phyloP scores from a whole-genome alignment of 2,888 invertebrate genomes.

The Ephialtes manifestator region DNA sequence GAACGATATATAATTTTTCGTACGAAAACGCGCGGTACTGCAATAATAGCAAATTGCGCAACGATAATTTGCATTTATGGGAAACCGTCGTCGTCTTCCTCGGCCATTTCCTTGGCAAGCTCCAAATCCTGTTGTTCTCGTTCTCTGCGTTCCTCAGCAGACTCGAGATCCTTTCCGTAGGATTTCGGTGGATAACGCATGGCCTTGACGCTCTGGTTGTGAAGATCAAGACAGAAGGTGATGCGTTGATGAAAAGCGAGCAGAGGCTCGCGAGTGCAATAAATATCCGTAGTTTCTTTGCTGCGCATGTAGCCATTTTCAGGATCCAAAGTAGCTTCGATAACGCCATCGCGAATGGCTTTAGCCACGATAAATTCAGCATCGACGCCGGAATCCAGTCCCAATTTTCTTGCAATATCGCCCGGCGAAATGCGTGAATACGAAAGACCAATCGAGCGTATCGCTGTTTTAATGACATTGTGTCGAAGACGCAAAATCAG shows the following conservation, averaged over 20 bases:
- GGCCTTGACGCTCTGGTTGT: conserved; percentile 99
- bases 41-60: conserved; percentile 39
- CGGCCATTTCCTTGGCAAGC: conserved; percentile 99
- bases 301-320: conserved; percentile 98
- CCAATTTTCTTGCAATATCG: conserved; percentile 97
- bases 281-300: conserved; percentile 98
- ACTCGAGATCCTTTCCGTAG: conserved; percentile 99
- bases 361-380: conserved; percentile 99
- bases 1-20: conserved; percentile 35
- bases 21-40: conserved; percentile 34
- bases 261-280: conserved; percentile 98
- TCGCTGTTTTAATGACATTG: conserved; percentile 99
- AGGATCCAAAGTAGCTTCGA: conserved; percentile 98
- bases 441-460: conserved; percentile 97
- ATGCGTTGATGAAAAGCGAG: conserved; percentile 98
- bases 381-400: conserved; percentile 98
- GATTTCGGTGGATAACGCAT: conserved; percentile 99
- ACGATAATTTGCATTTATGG: conserved; percentile 82
- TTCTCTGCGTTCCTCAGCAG: conserved; percentile 98
- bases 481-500: conserved; percentile 97
- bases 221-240: conserved; percentile 98
- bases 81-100: conserved; percentile 98
- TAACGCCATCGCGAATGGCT: conserved; percentile 98
- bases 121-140: conserved; percentile 99
- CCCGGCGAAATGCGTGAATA: conserved; percentile 98